Evolutionary conservation across 2,888 invertebrate genomes (phyloP).

Genomic region (Autographa pulchrina): DNA sequence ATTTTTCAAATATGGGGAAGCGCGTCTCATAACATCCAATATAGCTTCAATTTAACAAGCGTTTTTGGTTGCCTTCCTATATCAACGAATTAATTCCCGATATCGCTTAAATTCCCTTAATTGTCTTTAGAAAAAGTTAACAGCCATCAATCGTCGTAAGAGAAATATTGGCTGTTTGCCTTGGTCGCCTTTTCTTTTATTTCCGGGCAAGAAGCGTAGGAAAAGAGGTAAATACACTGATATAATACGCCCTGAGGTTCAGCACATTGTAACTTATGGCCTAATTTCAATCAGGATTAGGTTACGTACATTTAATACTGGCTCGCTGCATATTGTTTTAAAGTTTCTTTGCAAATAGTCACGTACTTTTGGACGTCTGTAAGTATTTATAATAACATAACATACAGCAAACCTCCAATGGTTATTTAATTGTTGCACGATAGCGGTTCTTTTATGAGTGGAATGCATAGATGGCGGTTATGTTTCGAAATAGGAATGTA

Average conservation of each 20-base stretch:
- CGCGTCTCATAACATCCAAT: too few species aligned
- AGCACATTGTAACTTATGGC: neutral
- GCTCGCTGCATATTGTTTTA: neutral
- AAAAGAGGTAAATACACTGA: neutral
- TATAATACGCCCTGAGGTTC: neutral
- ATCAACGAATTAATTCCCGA: too few species aligned
- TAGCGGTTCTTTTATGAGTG: neutral
- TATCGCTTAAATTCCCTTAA: too few species aligned
- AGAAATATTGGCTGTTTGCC: too few species aligned
- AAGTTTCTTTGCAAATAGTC: neutral
- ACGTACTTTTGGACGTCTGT: neutral
- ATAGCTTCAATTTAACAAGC: too few species aligned
- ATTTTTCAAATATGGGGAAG: too few species aligned
- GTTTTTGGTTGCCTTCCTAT: too few species aligned
- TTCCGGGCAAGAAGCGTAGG: too few species aligned
- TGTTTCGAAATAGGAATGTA: conserved; percentile 9
- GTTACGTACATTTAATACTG: neutral
- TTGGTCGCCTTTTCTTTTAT: too few species aligned
- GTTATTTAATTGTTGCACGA: neutral
- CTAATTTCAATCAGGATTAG: neutral
- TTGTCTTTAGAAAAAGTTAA: too few species aligned
- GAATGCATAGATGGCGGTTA: neutral
- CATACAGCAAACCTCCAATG: neutral
- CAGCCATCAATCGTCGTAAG: too few species aligned
- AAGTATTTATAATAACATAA: neutral